phyloP scores from a whole-genome alignment of 2,888 invertebrate species.

The Terebella lapidaria region DNA sequence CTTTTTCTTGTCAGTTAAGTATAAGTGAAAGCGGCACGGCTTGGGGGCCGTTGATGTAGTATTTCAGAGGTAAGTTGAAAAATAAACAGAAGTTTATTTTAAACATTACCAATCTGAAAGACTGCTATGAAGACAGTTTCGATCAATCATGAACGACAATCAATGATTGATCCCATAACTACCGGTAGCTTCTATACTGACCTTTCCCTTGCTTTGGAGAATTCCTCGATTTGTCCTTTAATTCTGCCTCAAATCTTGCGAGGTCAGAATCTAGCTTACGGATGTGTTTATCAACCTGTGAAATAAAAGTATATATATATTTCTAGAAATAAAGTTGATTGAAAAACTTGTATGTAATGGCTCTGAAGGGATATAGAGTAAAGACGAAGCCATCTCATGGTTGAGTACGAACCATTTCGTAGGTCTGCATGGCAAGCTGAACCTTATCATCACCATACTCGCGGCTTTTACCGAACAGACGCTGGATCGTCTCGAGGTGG shows the following conservation, averaged over 20 bases:
- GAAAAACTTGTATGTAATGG: too few species aligned
- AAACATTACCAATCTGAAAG: not conserved
- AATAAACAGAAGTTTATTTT: not conserved
- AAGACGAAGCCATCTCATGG: too few species aligned
- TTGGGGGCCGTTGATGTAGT: too few species aligned
- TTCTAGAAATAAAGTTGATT: too few species aligned
- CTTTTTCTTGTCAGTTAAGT: too few species aligned
- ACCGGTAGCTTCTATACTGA: too few species aligned
- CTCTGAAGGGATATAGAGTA: too few species aligned
- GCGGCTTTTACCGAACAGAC: slow-evolving; percentile 85
- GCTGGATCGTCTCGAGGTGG: slow-evolving; percentile 72
- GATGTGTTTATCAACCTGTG: slow-evolving; percentile 89
- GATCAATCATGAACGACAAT: too few species aligned
- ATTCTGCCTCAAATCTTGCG: slow-evolving; percentile 87
- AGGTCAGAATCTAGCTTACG: slow-evolving; percentile 91
- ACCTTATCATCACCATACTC: slow-evolving; percentile 97
- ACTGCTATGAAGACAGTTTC: too few species aligned
- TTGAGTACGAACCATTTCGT: too few species aligned
- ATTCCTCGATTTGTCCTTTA: slow-evolving; percentile 82
- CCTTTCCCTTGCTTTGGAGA: not conserved
- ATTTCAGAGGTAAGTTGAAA: not conserved
- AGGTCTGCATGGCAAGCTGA: slow-evolving; percentile 94
- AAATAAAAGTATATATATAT: not conserved
- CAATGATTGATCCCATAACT: too few species aligned
- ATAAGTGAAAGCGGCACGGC: too few species aligned